A percentile compares a stretch with the other conserved stretches of the same genome.
phyloP scores from a whole-genome alignment of 1,140 invertebrate genomes.

The Ganaspis sp. region DNA sequence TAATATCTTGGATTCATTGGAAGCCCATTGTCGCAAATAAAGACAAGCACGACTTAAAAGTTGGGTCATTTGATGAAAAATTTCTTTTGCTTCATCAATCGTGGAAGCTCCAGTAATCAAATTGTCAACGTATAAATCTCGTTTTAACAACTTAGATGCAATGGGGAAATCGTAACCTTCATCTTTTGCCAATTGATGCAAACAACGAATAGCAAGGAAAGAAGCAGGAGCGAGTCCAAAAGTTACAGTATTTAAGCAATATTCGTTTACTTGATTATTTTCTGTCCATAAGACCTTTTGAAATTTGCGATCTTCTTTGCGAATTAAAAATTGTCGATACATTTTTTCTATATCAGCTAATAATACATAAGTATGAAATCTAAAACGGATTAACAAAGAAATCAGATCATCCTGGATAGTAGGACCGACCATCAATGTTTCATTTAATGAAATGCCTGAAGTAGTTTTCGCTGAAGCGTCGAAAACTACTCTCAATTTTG shows the following conservation, averaged over 20 bases:
- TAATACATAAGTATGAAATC: neutral
- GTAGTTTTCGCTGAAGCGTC: no score
- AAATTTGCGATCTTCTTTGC: constrained; percentile 4
- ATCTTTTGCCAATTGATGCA: constrained; percentile 32
- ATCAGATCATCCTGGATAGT: neutral
- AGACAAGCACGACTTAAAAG: neutral
- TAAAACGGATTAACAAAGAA: constrained; percentile 7
- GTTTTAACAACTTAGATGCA: neutral
- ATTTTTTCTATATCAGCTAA: constrained; percentile 39
- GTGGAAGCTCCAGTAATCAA: constrained; percentile 17
- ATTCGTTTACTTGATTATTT: neutral
- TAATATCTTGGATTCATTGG: neutral
- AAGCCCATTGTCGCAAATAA: constrained; percentile 28
- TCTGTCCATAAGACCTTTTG: neutral
- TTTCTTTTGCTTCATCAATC: neutral
- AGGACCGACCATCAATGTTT: neutral
- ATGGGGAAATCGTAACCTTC: neutral
- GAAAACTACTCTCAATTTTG: no score
- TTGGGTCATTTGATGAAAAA: neutral
- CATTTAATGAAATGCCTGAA: no score
- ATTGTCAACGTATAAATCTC: constrained; percentile 35
- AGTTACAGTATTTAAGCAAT: constrained; percentile 23
- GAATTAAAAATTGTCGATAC: constrained; percentile 33
- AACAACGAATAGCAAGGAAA: constrained; percentile 29
- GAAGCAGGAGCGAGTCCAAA: constrained; percentile 2